A percentile compares a stretch with the other conserved stretches of the same genome.
Conservation (phyloP, 2,888 invertebrate genomes). For the Parascotia fuliginaria region DNA sequence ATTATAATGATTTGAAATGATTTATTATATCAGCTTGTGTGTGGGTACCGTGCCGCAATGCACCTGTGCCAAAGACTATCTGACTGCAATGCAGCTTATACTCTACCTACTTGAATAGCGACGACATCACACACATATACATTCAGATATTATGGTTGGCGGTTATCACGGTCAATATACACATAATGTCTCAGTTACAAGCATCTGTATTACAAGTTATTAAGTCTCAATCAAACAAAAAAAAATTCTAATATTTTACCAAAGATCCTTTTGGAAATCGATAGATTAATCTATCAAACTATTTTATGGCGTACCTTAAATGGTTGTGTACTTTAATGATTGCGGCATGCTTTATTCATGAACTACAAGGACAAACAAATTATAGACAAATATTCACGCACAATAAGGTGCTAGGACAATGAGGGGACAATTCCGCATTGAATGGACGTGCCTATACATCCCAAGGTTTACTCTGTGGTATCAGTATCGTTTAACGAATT, state of each 20-base stretch:
- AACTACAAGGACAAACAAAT: conserved; percentile 7
- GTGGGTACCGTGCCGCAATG: conserved; percentile 45
- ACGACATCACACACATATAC: no score
- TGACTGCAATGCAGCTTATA: background rate
- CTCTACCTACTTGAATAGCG: no score
- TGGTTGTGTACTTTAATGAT: background rate
- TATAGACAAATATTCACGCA: conserved; percentile 21
- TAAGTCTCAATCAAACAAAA: no score
- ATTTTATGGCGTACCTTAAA: conserved; percentile 4
- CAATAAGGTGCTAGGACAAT: conserved; percentile 25
- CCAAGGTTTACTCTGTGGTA: conserved; percentile 44
- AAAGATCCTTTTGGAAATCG: no score
- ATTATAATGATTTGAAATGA: conserved; percentile 42
- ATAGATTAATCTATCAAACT: conserved; percentile 1
- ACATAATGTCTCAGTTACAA: no score
- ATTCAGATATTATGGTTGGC: no score
- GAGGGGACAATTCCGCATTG: conserved; percentile 39
- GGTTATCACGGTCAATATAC: no score
- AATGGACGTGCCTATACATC: conserved; percentile 40
- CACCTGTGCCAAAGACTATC: conserved; percentile 49
- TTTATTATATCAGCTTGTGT: conserved; percentile 15
- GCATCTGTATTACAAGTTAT: no score
- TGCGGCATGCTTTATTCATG: background rate
- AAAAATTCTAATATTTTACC: no score
- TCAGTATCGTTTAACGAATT: conserved; percentile 55